Conservation (phyloP, 2,888 invertebrate species). For the Dasysyrphus tricinctus region DNA sequence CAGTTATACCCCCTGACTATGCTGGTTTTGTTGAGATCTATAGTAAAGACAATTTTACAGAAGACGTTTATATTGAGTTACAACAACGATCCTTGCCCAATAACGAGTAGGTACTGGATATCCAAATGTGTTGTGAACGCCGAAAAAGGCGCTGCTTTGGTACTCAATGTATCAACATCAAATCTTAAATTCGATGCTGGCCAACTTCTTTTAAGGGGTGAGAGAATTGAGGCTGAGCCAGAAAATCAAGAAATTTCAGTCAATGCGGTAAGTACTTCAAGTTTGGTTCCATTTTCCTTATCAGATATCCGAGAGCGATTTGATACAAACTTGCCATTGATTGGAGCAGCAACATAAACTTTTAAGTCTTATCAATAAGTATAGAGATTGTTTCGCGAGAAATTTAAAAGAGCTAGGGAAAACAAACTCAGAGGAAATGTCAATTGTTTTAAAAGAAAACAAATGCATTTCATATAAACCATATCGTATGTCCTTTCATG, state of each 20-base stretch:
- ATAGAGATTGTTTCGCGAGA: slow-evolving; percentile 5
- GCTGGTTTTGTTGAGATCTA: neutral
- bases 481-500: slow-evolving; percentile 7
- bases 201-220: neutral
- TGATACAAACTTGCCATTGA: neutral
- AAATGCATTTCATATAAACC: neutral
- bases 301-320: neutral
- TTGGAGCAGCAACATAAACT: neutral
- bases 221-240: neutral
- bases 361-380: neutral
- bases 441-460: neutral
- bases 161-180: slow-evolving; percentile 4
- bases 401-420: neutral
- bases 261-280: neutral
- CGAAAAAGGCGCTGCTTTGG: neutral
- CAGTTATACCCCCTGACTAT: neutral
- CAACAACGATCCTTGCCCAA: neutral
- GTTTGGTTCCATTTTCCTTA: neutral
- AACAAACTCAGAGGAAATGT: neutral
- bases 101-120: neutral
- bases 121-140: neutral
- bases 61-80: neutral
- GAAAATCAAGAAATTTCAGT: neutral
- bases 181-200: neutral
- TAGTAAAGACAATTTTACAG: neutral